Evolutionary conservation across 2,113 vertebrate species (phyloP), one percentile per base, ranked within the genome.

Genomic region (Engraulis encrasicolus): DNA sequence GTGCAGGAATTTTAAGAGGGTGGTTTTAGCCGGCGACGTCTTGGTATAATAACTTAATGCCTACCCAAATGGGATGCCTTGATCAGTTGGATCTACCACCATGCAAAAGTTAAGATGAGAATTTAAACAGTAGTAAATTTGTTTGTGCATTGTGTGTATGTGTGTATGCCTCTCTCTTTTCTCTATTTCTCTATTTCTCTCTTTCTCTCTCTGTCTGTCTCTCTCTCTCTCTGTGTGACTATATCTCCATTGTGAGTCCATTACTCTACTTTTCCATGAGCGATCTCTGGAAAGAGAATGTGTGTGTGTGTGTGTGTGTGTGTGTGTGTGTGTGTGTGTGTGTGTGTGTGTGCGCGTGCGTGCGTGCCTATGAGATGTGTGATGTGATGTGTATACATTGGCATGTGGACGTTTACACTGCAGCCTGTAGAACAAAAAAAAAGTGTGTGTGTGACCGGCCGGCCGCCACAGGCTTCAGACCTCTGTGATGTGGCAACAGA

Each of bases 281-380:
- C 40, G 9, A 45, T 45, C 40, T 45, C 79, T 54, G 52, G 81
- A 82, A 18, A 37, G 52, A 45, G 9, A 45, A 9, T 84, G 5
- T 80, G 19, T 45, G 79, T 71, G 54, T 74, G 61, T 38, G 58
- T 81, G 78, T 84, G 78, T 74, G 52, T 50, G 17, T 78, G 74
- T 50, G 31, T 52, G 74, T 78, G 15, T 83, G 50, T 84, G 80
- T 31, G 61, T 71, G 0, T 71, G 61, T 71, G 61, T 31, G 23
- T 15, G 61, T 12, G 20, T 12, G 58, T 11, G 58, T 12, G 58
- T 27, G 54, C 3, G 19, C 9, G 54, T n/a, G 19, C 9, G 54
- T n/a, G 54, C 9, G 54, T n/a, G 19, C n/a, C n/a, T n/a, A n/a
- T n/a, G n/a, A n/a, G n/a, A n/a, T 66, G 58, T 66, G 58, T 31